Evolutionary conservation across 2,797 vertebrate species (phyloP).

Genomic region (Gambelia wislizenii): DNA sequence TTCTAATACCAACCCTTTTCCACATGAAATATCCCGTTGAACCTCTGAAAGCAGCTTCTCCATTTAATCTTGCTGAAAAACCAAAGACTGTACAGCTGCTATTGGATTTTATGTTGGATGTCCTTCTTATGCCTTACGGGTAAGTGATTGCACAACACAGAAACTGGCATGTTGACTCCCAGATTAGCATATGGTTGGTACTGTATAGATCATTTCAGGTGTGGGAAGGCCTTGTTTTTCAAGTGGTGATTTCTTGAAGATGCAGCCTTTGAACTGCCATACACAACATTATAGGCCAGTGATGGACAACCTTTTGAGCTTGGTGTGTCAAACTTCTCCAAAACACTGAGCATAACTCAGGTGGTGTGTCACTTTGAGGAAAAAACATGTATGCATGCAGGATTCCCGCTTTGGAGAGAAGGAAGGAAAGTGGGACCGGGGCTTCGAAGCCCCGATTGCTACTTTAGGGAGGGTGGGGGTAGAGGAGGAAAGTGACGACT

Average conservation of each 20-base stretch:
- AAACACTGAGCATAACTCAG: no score
- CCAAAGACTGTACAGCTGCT: slow-evolving; percentile 97
- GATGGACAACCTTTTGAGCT: no score
- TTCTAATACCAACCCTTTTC: slow-evolving; percentile 97
- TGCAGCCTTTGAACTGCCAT: background rate
- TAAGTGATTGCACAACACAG: slow-evolving; percentile 71
- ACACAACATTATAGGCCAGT: background rate
- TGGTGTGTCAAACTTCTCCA: no score
- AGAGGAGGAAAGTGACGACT: no score
- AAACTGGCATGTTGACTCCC: background rate
- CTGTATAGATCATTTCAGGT: background rate
- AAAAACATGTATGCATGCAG: no score
- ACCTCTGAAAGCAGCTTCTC: slow-evolving; percentile 86
- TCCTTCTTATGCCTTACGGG: slow-evolving; percentile 99
- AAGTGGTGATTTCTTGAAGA: background rate
- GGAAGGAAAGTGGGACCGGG: no score
- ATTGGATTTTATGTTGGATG: slow-evolving; percentile 98
- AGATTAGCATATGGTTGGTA: background rate
- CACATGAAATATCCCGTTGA: slow-evolving; percentile 95
- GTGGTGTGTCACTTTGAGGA: no score
- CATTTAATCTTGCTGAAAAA: slow-evolving; percentile 95
- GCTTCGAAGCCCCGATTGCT: no score
- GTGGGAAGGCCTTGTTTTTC: slow-evolving; percentile 37
- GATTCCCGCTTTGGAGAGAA: no score
- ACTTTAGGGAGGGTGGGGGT: no score